Evolutionary conservation across 2,797 vertebrate genomes (phyloP).

Genomic region (Enteromius argenteus): DNA sequence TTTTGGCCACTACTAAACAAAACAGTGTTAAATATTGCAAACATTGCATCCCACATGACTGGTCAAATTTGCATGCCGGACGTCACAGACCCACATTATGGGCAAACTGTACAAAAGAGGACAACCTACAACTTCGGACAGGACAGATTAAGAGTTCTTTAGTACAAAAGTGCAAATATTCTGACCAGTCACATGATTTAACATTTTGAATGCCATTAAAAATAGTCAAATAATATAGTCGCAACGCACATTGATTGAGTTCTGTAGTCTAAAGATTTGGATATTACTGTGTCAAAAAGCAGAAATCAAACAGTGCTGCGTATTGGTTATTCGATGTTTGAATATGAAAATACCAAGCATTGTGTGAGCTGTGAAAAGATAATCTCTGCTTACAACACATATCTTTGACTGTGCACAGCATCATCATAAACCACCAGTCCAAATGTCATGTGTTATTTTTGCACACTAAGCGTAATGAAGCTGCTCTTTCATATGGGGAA

Average conservation of each 20-base stretch:
- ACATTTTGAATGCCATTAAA: neutral
- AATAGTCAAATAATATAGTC: neutral
- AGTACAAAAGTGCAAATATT: neutral
- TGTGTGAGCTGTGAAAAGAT: neutral
- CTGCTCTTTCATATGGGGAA: constrained; percentile 13
- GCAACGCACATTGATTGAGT: neutral
- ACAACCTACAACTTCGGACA: neutral
- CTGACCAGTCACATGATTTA: neutral
- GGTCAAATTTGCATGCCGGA: neutral
- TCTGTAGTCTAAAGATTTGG: neutral
- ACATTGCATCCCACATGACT: neutral
- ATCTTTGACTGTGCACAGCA: neutral
- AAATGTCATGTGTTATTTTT: neutral
- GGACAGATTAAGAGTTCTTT: neutral
- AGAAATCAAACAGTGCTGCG: neutral
- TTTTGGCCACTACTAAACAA: neutral
- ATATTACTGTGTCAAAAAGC: neutral
- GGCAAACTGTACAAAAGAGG: neutral
- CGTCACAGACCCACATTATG: neutral
- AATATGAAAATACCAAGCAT: neutral
- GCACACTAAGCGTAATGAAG: neutral
- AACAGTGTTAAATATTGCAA: neutral
- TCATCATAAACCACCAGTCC: neutral
- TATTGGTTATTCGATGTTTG: neutral
- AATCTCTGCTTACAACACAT: neutral